These are phyloP conservation scores for Atherinomorus stipes DNA, from an alignment of 2,113 vertebrate species.

Conservation along the genomic window DNA sequence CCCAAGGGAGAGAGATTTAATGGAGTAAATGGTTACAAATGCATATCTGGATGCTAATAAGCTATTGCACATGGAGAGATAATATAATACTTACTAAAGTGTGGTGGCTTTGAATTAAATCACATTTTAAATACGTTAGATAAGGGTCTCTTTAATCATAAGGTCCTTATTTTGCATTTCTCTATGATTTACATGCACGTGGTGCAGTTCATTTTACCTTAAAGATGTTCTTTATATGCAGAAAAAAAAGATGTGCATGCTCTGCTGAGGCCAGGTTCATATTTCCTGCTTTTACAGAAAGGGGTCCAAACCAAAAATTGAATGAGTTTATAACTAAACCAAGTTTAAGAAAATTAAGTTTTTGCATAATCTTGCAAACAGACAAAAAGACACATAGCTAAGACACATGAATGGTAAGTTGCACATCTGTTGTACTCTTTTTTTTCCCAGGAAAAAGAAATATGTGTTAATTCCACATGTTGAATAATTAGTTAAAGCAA, in stretches of 20 bases:
- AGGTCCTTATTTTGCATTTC: background rate
- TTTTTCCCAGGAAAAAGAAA: too few species aligned
- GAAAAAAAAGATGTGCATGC: background rate
- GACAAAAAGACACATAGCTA: too few species aligned
- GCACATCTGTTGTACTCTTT: too few species aligned
- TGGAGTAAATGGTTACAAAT: constrained; percentile 42
- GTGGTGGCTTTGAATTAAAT: background rate
- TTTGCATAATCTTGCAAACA: too few species aligned
- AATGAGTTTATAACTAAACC: background rate
- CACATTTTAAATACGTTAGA: background rate
- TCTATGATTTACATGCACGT: background rate
- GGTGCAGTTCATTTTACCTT: background rate
- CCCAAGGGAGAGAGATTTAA: constrained; percentile 52
- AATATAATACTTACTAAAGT: constrained; percentile 9
- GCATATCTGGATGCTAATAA: constrained; percentile 29
- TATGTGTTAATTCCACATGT: background rate
- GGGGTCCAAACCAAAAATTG: background rate
- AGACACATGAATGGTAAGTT: too few species aligned
- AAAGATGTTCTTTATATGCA: too few species aligned
- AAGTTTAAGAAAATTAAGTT: too few species aligned
- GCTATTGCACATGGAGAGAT: constrained; percentile 25
- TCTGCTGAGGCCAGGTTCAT: background rate
- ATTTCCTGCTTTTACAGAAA: background rate
- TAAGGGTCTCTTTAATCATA: too few species aligned
- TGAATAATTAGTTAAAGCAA: background rate